Conservation (phyloP, 1,140 invertebrate species). For the Myzus persicae region DNA sequence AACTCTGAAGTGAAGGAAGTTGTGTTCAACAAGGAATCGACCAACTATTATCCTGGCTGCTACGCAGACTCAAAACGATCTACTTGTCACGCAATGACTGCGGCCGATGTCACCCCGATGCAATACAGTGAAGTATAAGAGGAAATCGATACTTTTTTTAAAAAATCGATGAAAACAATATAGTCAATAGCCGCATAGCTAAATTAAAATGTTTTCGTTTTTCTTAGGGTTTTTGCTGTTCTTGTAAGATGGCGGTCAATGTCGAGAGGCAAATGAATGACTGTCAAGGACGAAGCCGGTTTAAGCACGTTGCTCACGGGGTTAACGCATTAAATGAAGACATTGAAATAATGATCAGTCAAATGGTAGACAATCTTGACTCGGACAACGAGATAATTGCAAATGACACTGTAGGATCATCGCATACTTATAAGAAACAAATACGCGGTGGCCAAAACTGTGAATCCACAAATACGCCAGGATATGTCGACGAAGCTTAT, state of each 20-base stretch:
- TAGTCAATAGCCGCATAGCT: not conserved
- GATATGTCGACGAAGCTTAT: not conserved
- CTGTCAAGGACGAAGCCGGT: not conserved
- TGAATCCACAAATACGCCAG: not conserved
- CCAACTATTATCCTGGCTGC: constrained; percentile 4
- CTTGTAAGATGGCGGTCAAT: not conserved
- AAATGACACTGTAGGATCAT: not conserved
- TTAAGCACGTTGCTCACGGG: not conserved
- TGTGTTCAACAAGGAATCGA: not conserved
- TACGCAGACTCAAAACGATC: not conserved
- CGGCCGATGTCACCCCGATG: not conserved
- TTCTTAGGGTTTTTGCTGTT: constrained; percentile 35
- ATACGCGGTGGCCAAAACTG: constrained; percentile 27
- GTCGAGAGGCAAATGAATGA: not conserved
- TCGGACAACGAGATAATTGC: not conserved
- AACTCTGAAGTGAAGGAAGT: constrained; percentile 38
- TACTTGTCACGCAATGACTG: not conserved
- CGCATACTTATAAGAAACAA: not conserved
- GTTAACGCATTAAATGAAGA: not conserved
- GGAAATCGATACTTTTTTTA: not conserved
- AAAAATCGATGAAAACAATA: not conserved
- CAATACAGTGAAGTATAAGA: constrained; percentile 37
- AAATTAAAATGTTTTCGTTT: too few species aligned
- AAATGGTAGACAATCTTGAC: not conserved
- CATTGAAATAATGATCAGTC: not conserved